Conservation (phyloP, 2,797 vertebrate genomes). For the Paramormyrops hopkinsi region DNA sequence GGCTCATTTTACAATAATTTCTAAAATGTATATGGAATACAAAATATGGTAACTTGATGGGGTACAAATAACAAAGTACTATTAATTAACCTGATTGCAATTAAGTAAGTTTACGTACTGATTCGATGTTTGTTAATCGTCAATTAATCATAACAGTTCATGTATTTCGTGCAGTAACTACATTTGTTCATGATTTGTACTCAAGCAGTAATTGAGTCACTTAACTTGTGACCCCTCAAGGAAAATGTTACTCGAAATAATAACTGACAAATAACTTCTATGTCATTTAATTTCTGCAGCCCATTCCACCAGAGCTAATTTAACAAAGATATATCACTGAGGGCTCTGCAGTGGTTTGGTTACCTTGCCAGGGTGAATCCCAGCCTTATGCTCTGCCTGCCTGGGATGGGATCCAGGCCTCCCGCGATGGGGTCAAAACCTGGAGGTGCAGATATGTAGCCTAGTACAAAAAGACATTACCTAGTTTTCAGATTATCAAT, state of each 20-base stretch:
- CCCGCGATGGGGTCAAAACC: not conserved
- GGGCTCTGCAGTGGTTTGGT: not conserved
- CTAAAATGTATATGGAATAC: not conserved
- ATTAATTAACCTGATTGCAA: too few relatives aligned
- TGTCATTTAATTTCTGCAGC: not conserved
- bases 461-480: not conserved
- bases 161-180: too few relatives aligned
- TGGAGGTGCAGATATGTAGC: not conserved
- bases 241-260: not conserved
- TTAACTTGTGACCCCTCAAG: not conserved
- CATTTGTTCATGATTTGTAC: not conserved
- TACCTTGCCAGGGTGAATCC: not conserved
- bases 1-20: not conserved
- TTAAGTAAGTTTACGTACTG: too few relatives aligned
- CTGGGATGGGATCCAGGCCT: not conserved
- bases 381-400: not conserved
- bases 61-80: too few relatives aligned
- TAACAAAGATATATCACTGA: not conserved
- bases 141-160: too few relatives aligned
- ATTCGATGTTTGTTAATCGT: too few relatives aligned
- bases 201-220: not conserved
- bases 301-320: not conserved
- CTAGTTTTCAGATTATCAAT: not conserved
- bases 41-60: not conserved
- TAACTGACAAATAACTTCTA: not conserved